Base-by-base conservation (phyloP, 1,140 invertebrate species). In the Drosophila pruinosa region DNA sequence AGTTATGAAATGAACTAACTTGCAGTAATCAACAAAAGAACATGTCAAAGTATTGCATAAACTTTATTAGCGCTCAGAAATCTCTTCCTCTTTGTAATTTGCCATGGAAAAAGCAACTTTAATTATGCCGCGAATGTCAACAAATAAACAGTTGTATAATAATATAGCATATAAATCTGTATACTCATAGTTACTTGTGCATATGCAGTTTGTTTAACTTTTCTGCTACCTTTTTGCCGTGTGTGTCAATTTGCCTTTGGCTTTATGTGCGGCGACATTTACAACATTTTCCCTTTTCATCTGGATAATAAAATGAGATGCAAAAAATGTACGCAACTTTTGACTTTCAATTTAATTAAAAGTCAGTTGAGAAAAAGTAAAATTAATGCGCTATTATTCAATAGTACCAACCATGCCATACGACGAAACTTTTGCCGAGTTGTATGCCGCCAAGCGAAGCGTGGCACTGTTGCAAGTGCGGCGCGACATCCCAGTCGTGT, bases 341-440 rank as follows among this genome's bases (percentile, higher is more conserved):
- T 73, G 48, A 75, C 73, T 75, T 75, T 75, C 73, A 75, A 72
- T 72, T 75, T 63, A 75, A 75, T 72, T 75, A 75, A 75, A 75
- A 75, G 52, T 72, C 63, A 47, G 62, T 62, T 61, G 57, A 43
- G 69, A 52, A 62, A 68, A 75, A 75, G 41, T 53, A 59, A 74
- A 74, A 74, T 70, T 77, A 77, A 77, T 70, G 59, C 59, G 59
- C 74, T 70, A 74, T 74, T 77, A 70, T 77, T 69, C 54, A 70
- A 70, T 70, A 70, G 58, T 59, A 59, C 45, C 54, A 70, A 70
- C 64, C 64, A 53, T 59, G 56, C 45, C 64, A 74, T 63, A 59
- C 71, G 31, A 36, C 43, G 45, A 70, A 76, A 76, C 53, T 76
- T 73, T 73, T 53, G 45, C 69, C 12, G 61, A 24, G 24, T 26